Evolutionary conservation across 2,888 invertebrate species (phyloP), one percentile per base, ranked within the genome.

Genomic region (Scaeva pyrastri): DNA sequence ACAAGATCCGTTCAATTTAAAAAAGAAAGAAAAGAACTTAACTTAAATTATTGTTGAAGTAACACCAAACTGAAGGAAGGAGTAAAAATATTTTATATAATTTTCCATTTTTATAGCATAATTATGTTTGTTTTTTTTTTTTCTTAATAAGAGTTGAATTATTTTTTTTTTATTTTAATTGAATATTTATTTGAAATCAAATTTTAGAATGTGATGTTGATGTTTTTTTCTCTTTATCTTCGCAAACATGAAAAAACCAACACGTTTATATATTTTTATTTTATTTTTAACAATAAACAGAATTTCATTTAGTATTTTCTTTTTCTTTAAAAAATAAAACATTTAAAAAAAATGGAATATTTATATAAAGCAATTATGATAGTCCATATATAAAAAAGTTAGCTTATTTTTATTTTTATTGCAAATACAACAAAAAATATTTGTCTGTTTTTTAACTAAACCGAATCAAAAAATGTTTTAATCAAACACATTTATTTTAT

Each of bases 191-290:
- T 80, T 85, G 39, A 75, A 72, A 60, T 77, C 72, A 80, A 80
- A 76, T 80, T 80, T 84, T 84, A 79, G 71, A 85, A 88, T 88
- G 88, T 88, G 88, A 88, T 86, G 88, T 88, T 88, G 88, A 88
- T 85, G 74, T 88, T 82, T 71, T 78, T 82, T 82, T 86, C 68
- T 86, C 73, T 85, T 77, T 81, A 81, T 73, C 76, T 81, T 81
- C 76, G 81, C 80, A 66, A 76, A 79, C 41, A 81, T 73, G 39
- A 78, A 80, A 71, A 80, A 71, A 76, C 60, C 58, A 74, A 80
- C 75, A 80, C 75, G 72, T 85, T 79, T 79, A 75, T 79, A 56
- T 66, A 52, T 56, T 68, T 83, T 56, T 31, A 19, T 70, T 76
- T 81, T 76, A 48, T 48, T 73, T 23, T 77, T 43, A 36, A 68